A percentile compares a stretch with the other conserved stretches of the same genome.
Evolutionary conservation across 2,888 invertebrate genomes (phyloP).

Genomic region (Drosophila leonis): DNA sequence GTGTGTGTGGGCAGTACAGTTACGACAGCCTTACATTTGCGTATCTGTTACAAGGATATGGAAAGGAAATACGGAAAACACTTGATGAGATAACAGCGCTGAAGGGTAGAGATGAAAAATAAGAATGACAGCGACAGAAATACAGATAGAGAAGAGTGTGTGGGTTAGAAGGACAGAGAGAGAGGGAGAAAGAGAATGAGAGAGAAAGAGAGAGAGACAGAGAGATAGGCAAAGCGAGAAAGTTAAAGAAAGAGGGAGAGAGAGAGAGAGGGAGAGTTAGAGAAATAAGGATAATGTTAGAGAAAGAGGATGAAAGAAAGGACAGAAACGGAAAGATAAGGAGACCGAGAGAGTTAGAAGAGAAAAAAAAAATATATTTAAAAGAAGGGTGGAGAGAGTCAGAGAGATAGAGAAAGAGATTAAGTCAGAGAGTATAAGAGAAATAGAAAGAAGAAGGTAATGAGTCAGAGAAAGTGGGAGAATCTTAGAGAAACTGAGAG

Average conservation of each 20-base stretch:
- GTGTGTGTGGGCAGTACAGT: slow-evolving; percentile 38
- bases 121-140: not conserved
- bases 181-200: too few species aligned
- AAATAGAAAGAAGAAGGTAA: too few species aligned
- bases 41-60: slow-evolving; percentile 17
- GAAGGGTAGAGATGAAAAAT: not conserved
- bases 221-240: not conserved
- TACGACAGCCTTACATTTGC: slow-evolving; percentile 30
- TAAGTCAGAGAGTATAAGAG: too few species aligned
- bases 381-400: too few species aligned
- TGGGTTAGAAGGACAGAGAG: not conserved
- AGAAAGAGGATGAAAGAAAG: not conserved
- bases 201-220: not conserved
- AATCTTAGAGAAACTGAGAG: too few species aligned
- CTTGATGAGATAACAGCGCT: slow-evolving; percentile 1
- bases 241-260: not conserved
- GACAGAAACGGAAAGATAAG: not conserved
- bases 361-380: too few species aligned
- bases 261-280: not conserved
- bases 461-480: too few species aligned
- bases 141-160: fast-evolving
- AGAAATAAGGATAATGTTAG: not conserved
- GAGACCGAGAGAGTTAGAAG: not conserved
- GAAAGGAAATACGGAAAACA: not conserved
- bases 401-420: too few species aligned